Evolutionary conservation across 2,888 invertebrate species (phyloP).

Genomic region (Napeogenes sylphis): DNA sequence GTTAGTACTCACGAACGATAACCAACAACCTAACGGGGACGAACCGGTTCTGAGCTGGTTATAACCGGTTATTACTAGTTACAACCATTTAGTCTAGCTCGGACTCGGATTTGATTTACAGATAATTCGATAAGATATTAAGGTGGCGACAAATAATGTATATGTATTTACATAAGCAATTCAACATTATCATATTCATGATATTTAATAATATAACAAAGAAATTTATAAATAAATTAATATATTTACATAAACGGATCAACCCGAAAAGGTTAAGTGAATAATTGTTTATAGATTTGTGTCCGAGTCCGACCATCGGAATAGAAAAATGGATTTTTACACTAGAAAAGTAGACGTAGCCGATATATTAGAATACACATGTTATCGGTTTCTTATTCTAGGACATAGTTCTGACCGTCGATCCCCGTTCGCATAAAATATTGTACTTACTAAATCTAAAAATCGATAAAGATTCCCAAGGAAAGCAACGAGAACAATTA

Average conservation of each 20-base stretch:
- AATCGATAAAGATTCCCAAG: constrained; percentile 73
- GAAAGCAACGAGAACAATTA: constrained; percentile 76
- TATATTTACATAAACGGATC: constrained; percentile 4
- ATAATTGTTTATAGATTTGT: not conserved
- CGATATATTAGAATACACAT: constrained; percentile 24
- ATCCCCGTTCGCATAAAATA: constrained; percentile 52
- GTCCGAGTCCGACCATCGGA: constrained; percentile 37
- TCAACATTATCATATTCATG: not conserved
- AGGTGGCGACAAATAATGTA: not conserved
- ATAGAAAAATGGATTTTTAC: constrained; percentile 68
- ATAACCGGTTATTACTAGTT: constrained; percentile 27
- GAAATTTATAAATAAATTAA: constrained; percentile 6
- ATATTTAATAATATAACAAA: constrained; percentile 1
- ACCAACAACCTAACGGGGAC: constrained; percentile 57
- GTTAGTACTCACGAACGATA: constrained; percentile 52
- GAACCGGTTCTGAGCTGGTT: constrained; percentile 35
- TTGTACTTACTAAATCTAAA: constrained; percentile 64
- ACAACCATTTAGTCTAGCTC: constrained; percentile 29
- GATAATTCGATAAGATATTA: not conserved
- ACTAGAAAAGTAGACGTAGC: constrained; percentile 56
- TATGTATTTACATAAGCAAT: constrained; percentile 5
- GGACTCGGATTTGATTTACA: constrained; percentile 12
- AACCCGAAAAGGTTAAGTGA: not conserved
- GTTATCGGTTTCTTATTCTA: constrained; percentile 26
- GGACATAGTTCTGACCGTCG: constrained; percentile 30